These are phyloP conservation scores for Cotesia vestalis DNA, from an alignment of 1,140 invertebrate species.

Conservation along the genomic window DNA sequence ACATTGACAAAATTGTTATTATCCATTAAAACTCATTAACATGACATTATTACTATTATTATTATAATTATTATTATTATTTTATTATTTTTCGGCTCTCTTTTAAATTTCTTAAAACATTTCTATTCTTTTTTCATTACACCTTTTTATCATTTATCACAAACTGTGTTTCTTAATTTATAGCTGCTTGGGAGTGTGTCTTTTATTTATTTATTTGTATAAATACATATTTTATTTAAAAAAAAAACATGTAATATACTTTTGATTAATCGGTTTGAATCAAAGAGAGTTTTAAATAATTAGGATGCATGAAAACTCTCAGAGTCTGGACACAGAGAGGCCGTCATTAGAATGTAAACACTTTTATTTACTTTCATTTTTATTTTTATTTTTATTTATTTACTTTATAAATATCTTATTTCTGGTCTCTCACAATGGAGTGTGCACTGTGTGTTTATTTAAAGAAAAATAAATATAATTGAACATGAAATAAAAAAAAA, in stretches of 20 bases:
- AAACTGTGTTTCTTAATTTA: conserved; percentile 32
- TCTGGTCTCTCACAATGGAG: conserved; percentile 40
- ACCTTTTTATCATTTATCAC: conserved; percentile 40
- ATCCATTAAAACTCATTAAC: no score
- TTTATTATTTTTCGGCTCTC: conserved; percentile 21
- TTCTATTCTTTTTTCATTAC: conserved; percentile 22
- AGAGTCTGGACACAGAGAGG: conserved; percentile 63
- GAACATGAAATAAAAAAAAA: conserved; percentile 32
- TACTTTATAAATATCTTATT: conserved; percentile 44
- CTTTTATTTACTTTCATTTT: conserved; percentile 40
- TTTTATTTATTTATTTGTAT: conserved; percentile 20
- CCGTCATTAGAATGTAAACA: conserved; percentile 37
- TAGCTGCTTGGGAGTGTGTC: conserved; percentile 35
- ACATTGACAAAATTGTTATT: no score
- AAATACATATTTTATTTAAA: conserved; percentile 5
- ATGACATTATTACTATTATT: not conserved
- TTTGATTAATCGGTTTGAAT: conserved; percentile 9
- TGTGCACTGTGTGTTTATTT: conserved; percentile 37
- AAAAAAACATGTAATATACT: conserved; percentile 10
- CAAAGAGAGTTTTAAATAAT: conserved; percentile 39
- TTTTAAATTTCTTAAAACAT: conserved; percentile 28
- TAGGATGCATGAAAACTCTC: conserved; percentile 55
- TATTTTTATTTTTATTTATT: conserved; percentile 43
- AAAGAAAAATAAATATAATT: conserved; percentile 32
- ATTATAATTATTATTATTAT: conserved; percentile 41